Base-by-base conservation (phyloP, 2,113 vertebrate species). In the Mus spicilegus region DNA sequence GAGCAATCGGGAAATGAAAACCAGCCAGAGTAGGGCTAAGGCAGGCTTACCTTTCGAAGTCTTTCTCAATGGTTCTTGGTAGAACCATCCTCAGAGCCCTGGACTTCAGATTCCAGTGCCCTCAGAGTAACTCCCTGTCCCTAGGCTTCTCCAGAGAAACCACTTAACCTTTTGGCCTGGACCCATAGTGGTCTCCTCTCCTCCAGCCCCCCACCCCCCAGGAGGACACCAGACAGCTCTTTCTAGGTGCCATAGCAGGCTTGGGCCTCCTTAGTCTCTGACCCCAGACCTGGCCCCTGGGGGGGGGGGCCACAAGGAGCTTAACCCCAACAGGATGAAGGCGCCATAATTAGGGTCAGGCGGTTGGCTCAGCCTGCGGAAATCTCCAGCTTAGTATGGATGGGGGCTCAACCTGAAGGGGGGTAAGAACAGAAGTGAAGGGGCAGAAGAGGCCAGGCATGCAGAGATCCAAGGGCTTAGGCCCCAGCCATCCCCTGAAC, bases 271-370 rank as follows among this genome's bases (percentile, higher is more conserved):
- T 78, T n/a, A 75, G 78, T 70, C 73, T 89, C 95, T 96, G 95
- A 97, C 96, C 96, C 90, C 88, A 76, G 46, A 86, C 85, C 96
- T 93, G 76, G 85, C 87, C 90, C 93, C 90, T 95, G 61, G 77
- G 75, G 81, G 89, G 94, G 77, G 91, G 90, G 82, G 94, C 93
- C 94, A 86, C 67, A 0, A 65, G 56, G 88, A 97, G 97, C 97
- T 97, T 98, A 97, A 97, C 97, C 96, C 70, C 94, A 91, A 58
- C 94, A 91, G 95, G 97, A 97, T 93, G 95, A 93, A 97, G 95
- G 95, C 75, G 0, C 94, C 95, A 96, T 97, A 97, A 97, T 97
- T 93, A 98, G 96, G 95, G 95, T 98, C 97, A 97, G 96, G 97
- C 6, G 97, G 86, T 94, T 89, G 95, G 97, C 97, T 97, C 94